Conservation (phyloP, 1,140 invertebrate species). For the Heliothis virescens region DNA sequence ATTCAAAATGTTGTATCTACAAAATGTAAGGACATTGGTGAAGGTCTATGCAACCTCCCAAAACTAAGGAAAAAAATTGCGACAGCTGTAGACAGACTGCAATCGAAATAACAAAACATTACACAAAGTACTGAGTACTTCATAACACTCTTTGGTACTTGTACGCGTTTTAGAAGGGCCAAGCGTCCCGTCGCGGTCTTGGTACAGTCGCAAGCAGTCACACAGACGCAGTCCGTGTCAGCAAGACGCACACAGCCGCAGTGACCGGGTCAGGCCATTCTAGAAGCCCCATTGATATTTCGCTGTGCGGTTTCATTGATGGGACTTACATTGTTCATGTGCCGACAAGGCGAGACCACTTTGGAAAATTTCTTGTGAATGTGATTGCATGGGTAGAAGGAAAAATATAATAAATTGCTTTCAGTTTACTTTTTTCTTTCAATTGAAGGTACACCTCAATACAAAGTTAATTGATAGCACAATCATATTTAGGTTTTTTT, state of each 20-base stretch:
- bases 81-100: neutral
- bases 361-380: neutral
- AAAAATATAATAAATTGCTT: neutral
- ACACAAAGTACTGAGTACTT: conserved; percentile 21
- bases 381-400: neutral
- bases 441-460: neutral
- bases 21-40: neutral
- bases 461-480: neutral
- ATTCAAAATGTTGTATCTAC: no score
- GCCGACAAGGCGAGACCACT: conserved; percentile 34
- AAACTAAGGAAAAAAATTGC: neutral
- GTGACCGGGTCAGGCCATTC: conserved; percentile 76
- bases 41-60: neutral
- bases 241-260: conserved; percentile 64
- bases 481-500: no score
- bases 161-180: conserved; percentile 39
- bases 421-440: neutral
- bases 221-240: conserved; percentile 50
- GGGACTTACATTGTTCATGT: conserved; percentile 54
- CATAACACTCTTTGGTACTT: conserved; percentile 2
- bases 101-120: conserved; percentile 10
- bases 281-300: conserved; percentile 82
- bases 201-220: conserved; percentile 37
- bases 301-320: conserved; percentile 79
- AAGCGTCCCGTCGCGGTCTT: conserved; percentile 29